phyloP scores from a whole-genome alignment of 2,113 vertebrate species.

The Hemibagrus wyckioides region DNA sequence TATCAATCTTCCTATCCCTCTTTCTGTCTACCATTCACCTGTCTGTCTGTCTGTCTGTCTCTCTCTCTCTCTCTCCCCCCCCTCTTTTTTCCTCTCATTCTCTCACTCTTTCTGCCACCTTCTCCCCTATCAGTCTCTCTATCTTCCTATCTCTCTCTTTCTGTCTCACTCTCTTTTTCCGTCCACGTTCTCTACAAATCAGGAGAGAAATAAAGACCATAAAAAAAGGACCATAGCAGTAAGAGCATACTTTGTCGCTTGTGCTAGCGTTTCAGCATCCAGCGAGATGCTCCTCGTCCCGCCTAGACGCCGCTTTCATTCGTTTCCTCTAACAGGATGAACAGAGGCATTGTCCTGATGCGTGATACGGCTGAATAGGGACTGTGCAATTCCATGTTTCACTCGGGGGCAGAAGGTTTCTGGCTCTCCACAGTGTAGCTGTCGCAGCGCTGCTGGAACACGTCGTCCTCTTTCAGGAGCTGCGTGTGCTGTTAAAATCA shows the following conservation, averaged over 20 bases:
- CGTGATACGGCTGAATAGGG: no score
- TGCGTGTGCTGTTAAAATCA: neutral
- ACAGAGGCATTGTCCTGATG: neutral
- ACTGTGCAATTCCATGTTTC: neutral
- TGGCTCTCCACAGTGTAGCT: neutral
- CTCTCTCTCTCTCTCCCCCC: neutral
- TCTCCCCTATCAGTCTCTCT: neutral
- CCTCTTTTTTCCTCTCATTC: conserved; percentile 52
- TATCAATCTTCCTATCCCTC: no score
- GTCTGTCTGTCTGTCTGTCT: no score
- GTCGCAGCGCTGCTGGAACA: neutral
- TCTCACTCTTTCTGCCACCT: neutral
- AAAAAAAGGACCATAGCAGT: neutral
- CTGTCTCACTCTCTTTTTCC: neutral
- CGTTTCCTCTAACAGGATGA: neutral
- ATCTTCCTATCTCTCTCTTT: conserved; percentile 41
- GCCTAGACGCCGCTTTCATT: neutral
- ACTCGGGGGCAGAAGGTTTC: neutral
- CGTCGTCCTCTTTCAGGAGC: neutral
- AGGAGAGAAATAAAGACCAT: neutral
- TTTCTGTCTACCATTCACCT: no score
- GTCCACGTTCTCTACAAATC: neutral
- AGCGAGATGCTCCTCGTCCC: neutral
- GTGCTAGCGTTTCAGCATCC: neutral
- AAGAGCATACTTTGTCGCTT: neutral